Evolutionary conservation across 2,113 vertebrate genomes (phyloP).

Genomic region (Pleuronectes platessa): DNA sequence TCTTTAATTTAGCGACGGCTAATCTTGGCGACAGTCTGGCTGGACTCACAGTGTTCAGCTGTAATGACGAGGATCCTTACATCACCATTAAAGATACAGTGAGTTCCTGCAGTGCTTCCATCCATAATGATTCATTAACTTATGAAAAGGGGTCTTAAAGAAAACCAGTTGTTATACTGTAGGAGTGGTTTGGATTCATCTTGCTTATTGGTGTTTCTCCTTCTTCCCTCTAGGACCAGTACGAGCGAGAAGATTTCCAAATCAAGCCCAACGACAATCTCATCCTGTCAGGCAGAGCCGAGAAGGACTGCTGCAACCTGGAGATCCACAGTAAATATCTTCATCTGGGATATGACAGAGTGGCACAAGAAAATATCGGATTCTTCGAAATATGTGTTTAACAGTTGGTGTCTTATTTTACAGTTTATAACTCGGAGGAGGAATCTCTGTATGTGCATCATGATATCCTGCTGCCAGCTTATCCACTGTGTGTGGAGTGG

Average conservation of each 20-base stretch:
- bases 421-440: constrained; percentile 96
- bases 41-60: constrained; percentile 90
- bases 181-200: not conserved
- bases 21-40: constrained; percentile 92
- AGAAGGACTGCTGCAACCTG: constrained; percentile 93
- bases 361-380: not conserved
- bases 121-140: not conserved
- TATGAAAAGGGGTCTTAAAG: too few species aligned
- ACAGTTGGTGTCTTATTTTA: constrained; percentile 33
- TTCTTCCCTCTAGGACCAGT: constrained; percentile 88
- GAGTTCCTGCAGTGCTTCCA: constrained; percentile 51
- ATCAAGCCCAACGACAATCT: constrained; percentile 94
- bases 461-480: constrained; percentile 93
- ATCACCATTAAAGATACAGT: constrained; percentile 96
- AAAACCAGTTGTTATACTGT: not conserved
- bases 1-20: constrained; percentile 75
- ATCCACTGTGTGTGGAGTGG: constrained; percentile 94
- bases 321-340: constrained; percentile 88
- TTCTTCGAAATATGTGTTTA: not conserved
- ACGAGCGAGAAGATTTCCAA: constrained; percentile 94
- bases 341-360: not conserved
- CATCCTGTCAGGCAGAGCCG: constrained; percentile 89
- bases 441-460: constrained; percentile 96
- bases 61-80: constrained; percentile 93
- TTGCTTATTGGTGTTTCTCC: not conserved